Conservation (phyloP, 2,797 vertebrate species). For the Bradypodion pumilum region DNA sequence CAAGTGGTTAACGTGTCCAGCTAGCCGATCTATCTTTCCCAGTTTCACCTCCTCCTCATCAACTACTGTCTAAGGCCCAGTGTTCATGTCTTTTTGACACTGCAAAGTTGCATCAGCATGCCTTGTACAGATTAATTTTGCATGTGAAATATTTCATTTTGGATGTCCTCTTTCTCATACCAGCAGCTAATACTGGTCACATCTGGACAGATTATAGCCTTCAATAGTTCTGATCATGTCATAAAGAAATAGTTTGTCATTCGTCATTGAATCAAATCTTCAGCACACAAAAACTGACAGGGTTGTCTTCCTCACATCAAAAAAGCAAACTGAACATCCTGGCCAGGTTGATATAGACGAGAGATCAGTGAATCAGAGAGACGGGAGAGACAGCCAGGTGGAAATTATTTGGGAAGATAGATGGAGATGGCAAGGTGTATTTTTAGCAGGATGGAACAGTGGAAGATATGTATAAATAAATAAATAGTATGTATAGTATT, state of each 20-base stretch:
- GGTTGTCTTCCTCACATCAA: not conserved
- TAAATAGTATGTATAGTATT: conserved; percentile 3
- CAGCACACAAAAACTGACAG: not conserved
- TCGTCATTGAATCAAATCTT: not conserved
- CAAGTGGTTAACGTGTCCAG: not conserved
- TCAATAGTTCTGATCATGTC: not conserved
- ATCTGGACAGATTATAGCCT: not conserved
- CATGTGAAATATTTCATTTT: not conserved
- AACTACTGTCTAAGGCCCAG: not conserved
- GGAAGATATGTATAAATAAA: conserved; percentile 14
- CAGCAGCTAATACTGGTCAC: not conserved
- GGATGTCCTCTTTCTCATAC: not conserved
- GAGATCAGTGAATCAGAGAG: not conserved
- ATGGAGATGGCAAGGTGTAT: not conserved
- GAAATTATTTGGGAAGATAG: not conserved
- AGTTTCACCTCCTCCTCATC: too few species aligned
- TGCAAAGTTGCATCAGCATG: not conserved
- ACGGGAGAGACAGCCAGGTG: not conserved
- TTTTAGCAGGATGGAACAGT: not conserved
- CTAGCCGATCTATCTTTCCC: not conserved
- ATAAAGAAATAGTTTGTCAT: not conserved
- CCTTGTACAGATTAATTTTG: not conserved
- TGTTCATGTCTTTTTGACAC: not conserved
- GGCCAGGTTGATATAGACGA: not conserved
- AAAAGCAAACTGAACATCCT: too few species aligned